A percentile compares a stretch with the other conserved stretches of the same genome.
Evolutionary conservation across 2,113 vertebrate genomes (phyloP).

Genomic region (Poicephalus meyeri): DNA sequence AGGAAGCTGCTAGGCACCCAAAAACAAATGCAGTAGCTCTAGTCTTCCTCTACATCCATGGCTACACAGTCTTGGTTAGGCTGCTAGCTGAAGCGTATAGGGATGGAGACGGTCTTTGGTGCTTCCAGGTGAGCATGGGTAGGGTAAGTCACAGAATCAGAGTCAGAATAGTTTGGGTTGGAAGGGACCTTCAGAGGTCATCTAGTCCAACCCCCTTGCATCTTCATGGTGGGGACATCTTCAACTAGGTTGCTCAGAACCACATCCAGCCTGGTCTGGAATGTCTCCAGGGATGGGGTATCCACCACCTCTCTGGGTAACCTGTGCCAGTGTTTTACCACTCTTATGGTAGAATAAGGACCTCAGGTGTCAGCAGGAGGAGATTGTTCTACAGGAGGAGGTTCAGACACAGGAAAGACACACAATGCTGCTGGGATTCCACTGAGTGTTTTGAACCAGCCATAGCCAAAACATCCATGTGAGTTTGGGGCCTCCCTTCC

Average conservation of each 20-base stretch:
- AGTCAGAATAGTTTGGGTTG: not conserved
- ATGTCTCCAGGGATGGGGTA: not conserved
- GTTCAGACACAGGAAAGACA: not conserved
- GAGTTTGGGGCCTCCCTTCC: not conserved
- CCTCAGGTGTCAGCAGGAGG: not conserved
- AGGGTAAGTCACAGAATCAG: not conserved
- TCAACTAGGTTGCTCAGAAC: not conserved
- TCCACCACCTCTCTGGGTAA: not conserved
- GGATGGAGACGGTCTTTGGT: not conserved
- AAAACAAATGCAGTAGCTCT: not conserved
- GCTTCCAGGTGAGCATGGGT: not conserved
- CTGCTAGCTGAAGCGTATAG: accelerated
- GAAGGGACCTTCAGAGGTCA: not conserved
- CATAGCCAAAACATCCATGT: not conserved
- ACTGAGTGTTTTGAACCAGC: not conserved
- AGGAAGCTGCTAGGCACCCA: not conserved
- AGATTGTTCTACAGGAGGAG: not conserved
- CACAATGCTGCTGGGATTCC: not conserved
- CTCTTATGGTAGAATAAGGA: not conserved
- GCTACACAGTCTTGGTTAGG: accelerated
- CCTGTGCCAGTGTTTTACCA: not conserved
- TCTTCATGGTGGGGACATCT: not conserved
- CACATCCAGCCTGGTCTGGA: not conserved
- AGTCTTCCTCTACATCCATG: accelerated
- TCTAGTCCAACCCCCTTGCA: not conserved